Evolutionary conservation across 2,888 invertebrate species (phyloP).

Genomic region (Cephus runcator): DNA sequence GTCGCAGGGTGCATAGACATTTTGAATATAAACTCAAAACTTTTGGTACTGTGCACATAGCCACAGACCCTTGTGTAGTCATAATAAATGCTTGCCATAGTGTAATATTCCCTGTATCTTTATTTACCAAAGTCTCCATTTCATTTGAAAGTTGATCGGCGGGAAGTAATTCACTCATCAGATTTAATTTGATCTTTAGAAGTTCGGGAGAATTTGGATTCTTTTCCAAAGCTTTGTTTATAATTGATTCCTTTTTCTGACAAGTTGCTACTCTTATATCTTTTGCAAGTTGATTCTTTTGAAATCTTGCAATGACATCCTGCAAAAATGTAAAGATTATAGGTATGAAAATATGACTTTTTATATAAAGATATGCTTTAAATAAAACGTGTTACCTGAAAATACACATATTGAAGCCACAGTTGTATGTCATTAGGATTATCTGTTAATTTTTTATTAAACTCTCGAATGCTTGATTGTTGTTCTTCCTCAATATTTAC

Average conservation of each 20-base stretch:
- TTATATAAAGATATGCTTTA: background rate
- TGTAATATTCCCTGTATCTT: slow-evolving; percentile 62
- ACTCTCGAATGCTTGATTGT: slow-evolving; percentile 67
- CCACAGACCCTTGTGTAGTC: slow-evolving; percentile 70
- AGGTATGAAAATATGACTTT: background rate
- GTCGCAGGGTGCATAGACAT: slow-evolving; percentile 66
- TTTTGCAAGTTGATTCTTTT: slow-evolving; percentile 38
- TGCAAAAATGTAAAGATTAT: slow-evolving; percentile 16
- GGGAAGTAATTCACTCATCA: slow-evolving; percentile 69
- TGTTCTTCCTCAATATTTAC: slow-evolving; percentile 66
- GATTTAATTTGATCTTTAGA: slow-evolving; percentile 66
- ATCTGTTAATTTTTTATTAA: slow-evolving; percentile 68
- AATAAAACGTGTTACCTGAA: slow-evolving; percentile 63
- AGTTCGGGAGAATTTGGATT: slow-evolving; percentile 70
- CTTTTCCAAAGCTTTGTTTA: slow-evolving; percentile 71
- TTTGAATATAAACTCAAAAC: slow-evolving; percentile 71
- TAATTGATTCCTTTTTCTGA: slow-evolving; percentile 72
- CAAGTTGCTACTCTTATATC: slow-evolving; percentile 43
- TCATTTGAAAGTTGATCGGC: slow-evolving; percentile 70
- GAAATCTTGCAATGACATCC: slow-evolving; percentile 36
- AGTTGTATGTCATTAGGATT: slow-evolving; percentile 68
- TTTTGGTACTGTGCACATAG: slow-evolving; percentile 71
- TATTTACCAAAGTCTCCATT: slow-evolving; percentile 66
- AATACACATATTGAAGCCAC: slow-evolving; percentile 73
- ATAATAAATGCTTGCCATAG: slow-evolving; percentile 70